Evolutionary conservation across 2,888 invertebrate genomes (phyloP), one percentile per base, ranked within the genome.

Genomic region (Tryphoninae sp.): DNA sequence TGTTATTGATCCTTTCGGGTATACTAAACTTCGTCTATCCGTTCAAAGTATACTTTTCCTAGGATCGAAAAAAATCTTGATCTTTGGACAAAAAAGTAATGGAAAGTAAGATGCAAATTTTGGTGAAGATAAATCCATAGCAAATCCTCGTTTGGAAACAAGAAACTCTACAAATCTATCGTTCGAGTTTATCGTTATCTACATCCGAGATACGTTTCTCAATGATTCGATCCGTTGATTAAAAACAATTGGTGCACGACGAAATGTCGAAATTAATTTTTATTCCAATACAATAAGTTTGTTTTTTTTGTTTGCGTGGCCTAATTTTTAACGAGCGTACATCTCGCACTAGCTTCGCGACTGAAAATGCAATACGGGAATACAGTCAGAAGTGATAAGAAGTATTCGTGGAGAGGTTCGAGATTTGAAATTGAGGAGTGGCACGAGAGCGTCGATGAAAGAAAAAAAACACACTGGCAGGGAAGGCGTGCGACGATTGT

Each of bases 371-470:
- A 83, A 33, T 73, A 68, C 42, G 68, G 11, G 49, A 59, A 67
- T 65, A 13, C 9, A 67, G 23, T n/a, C 67, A 45, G n/a, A 3
- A 65, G 23, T 16, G 69, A 67, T 67, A 78, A 49, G 26, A 64
- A 71, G 33, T 26, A 49, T 40, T 23, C 62, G 65, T 9, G 40
- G 9, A 49, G 16, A 40, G 51, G 45, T 2, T 23, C 26, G 71
- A 71, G 65, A 72, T 61, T 33, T 55, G 26, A 71, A 71, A 81
- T 81, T 75, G 71, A 81, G 81, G 78, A 81, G 78, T 75, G 79
- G 79, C 62, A 78, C 71, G 75, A 9, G 26, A 26, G 45, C 67
- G 64, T 55, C 64, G 81, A 75, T 71, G 62, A 71, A 61, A 75
- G 51, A 55, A 19, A 69, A 64, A 51, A 16, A 49, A 13, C 1